A percentile compares a stretch with the other conserved stretches of the same genome.
Evolutionary conservation across 2,888 invertebrate genomes (phyloP).

Genomic region (Trissolcus brochymenae): DNA sequence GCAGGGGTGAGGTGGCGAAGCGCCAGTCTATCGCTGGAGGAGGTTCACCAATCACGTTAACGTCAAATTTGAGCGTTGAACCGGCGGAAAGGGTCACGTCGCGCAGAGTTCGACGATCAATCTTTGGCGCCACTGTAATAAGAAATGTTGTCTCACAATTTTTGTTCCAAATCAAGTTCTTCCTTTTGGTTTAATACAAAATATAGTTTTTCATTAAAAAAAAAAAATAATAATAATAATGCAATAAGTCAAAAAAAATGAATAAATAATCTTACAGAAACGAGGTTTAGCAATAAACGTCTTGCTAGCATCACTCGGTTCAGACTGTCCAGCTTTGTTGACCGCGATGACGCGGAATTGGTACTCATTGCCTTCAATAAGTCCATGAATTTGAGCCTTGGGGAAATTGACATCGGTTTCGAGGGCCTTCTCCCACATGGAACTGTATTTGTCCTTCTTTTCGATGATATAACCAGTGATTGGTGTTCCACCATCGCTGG

Average conservation of each 20-base stretch:
- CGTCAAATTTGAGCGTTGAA: constrained; percentile 94
- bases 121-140: constrained; percentile 91
- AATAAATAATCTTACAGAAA: constrained; percentile 79
- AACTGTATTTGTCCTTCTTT: constrained; percentile 90
- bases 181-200: background rate
- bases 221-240: background rate
- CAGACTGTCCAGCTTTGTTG: constrained; percentile 94
- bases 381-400: constrained; percentile 87
- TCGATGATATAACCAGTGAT: constrained; percentile 95
- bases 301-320: constrained; percentile 93
- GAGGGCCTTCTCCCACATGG: constrained; percentile 92
- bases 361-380: constrained; percentile 93
- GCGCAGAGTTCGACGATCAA: constrained; percentile 93
- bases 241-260: background rate
- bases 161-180: too few species aligned
- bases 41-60: constrained; percentile 95
- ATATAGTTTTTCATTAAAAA: constrained; percentile 1
- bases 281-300: constrained; percentile 91
- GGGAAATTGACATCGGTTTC: constrained; percentile 86
- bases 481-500: constrained; percentile 94
- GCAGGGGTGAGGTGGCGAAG: constrained; percentile 87
- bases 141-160: background rate
- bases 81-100: constrained; percentile 95
- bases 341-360: constrained; percentile 94
- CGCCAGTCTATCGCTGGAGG: constrained; percentile 96